Conservation (phyloP, 2,797 vertebrate species). For the Rachycentron canadum region DNA sequence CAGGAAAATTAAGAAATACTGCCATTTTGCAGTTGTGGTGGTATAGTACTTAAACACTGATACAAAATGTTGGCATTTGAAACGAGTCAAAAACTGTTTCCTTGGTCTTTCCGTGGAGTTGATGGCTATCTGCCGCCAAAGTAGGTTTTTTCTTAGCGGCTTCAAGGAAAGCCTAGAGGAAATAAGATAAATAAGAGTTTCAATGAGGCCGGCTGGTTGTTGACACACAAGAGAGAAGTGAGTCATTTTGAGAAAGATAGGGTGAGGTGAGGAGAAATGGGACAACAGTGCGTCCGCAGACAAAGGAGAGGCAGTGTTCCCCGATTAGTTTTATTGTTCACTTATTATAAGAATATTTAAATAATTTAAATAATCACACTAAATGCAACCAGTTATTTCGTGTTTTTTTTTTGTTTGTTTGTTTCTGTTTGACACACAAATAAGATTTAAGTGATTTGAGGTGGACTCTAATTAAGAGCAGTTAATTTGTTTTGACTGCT, state of each 20-base stretch:
- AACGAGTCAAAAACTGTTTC: slow-evolving; percentile 46
- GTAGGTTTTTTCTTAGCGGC: slow-evolving; percentile 64
- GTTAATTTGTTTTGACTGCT: slow-evolving; percentile 62
- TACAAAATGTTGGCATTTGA: slow-evolving; percentile 34
- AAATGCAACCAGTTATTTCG: slow-evolving; percentile 39
- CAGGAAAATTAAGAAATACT: not conserved
- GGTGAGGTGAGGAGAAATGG: slow-evolving; percentile 68
- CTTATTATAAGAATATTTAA: slow-evolving; percentile 11
- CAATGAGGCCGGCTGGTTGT: slow-evolving; percentile 60
- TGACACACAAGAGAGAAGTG: slow-evolving; percentile 62
- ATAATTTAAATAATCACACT: slow-evolving; percentile 8
- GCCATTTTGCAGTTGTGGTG: slow-evolving; percentile 18
- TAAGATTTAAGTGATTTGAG: no score
- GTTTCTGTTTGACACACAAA: slow-evolving; percentile 42
- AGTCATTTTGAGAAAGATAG: slow-evolving; percentile 54
- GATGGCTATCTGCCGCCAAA: slow-evolving; percentile 57
- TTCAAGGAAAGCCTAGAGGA: slow-evolving; percentile 78
- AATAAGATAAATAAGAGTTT: slow-evolving; percentile 78
- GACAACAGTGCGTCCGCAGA: slow-evolving; percentile 33
- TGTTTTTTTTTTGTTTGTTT: no score
- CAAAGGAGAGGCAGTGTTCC: slow-evolving; percentile 55
- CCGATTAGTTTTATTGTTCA: slow-evolving; percentile 81
- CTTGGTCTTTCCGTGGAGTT: slow-evolving; percentile 45
- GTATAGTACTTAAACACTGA: slow-evolving; percentile 36
- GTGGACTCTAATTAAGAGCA: slow-evolving; percentile 60